Evolutionary conservation across 2,113 vertebrate species (phyloP).

Genomic region (Struthio camelus): DNA sequence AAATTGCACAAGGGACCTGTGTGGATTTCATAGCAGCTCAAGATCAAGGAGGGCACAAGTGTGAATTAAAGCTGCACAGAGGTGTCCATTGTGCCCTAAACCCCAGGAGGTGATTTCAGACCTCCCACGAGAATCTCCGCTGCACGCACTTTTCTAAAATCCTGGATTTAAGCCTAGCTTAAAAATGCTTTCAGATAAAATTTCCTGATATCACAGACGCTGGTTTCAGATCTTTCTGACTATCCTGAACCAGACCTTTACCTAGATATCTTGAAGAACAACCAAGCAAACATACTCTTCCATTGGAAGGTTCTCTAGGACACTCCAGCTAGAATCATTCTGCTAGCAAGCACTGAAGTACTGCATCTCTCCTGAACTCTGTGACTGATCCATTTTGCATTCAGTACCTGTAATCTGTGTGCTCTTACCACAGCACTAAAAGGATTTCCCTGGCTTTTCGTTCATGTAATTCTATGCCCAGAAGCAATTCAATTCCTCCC

Average conservation of each 20-base stretch:
- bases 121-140: not conserved
- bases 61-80: not conserved
- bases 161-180: not conserved
- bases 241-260: not conserved
- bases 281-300: not conserved
- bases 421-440: slow-evolving; percentile 4
- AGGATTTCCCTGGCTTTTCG: slow-evolving; percentile 40
- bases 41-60: not conserved
- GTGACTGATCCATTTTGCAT: not conserved
- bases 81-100: fast-evolving
- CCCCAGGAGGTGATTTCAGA: not conserved
- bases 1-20: not conserved
- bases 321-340: not conserved
- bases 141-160: not conserved
- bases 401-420: not conserved
- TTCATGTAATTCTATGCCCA: slow-evolving; percentile 10
- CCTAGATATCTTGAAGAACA: not conserved
- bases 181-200: not conserved
- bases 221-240: not conserved
- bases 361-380: not conserved
- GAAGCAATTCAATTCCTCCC: not conserved
- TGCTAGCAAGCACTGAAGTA: not conserved
- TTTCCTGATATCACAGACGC: not conserved
- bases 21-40: not conserved
- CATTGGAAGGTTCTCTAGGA: not conserved